Percentiles rank a stretch among this genome's conserved stretches.
Conservation (phyloP, 2,797 vertebrate species). For the Etheostoma perlongum region DNA sequence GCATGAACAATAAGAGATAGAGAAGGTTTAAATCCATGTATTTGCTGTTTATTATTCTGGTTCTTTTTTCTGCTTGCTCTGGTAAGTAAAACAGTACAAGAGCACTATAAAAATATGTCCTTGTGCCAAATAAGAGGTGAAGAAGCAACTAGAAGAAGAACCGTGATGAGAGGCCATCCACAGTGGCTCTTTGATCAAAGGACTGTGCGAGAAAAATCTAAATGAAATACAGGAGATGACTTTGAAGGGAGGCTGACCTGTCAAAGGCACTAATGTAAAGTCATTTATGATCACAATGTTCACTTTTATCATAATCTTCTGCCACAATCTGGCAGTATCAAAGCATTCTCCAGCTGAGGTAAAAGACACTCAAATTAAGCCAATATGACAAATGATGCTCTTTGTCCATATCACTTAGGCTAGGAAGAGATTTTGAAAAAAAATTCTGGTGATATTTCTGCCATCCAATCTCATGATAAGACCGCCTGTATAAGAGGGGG, state of each 20-base stretch:
- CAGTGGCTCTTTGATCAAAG: conserved; percentile 36
- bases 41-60: background rate
- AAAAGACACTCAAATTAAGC: background rate
- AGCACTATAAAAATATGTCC: conserved; percentile 27
- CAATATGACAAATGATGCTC: conserved; percentile 13
- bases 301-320: conserved; percentile 35
- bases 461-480: background rate
- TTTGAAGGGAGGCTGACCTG: conserved; percentile 50
- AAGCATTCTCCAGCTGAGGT: conserved; percentile 6
- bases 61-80: conserved; percentile 15
- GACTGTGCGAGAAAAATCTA: background rate
- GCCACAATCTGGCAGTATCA: conserved; percentile 22
- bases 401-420: background rate
- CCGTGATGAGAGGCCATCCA: background rate
- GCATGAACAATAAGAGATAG: conserved; percentile 14
- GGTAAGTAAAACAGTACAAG: conserved; percentile 7
- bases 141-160: background rate
- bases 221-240: conserved; percentile 16
- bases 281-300: conserved; percentile 11
- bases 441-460: background rate
- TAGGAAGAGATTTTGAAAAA: background rate
- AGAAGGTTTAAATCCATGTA: conserved; percentile 1
- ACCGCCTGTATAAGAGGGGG: background rate
- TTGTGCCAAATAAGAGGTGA: conserved; percentile 20
- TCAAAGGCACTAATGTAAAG: conserved; percentile 23